These are phyloP conservation scores for Aix galericulata DNA, from an alignment of 2,113 vertebrate species.

Conservation along the genomic window DNA sequence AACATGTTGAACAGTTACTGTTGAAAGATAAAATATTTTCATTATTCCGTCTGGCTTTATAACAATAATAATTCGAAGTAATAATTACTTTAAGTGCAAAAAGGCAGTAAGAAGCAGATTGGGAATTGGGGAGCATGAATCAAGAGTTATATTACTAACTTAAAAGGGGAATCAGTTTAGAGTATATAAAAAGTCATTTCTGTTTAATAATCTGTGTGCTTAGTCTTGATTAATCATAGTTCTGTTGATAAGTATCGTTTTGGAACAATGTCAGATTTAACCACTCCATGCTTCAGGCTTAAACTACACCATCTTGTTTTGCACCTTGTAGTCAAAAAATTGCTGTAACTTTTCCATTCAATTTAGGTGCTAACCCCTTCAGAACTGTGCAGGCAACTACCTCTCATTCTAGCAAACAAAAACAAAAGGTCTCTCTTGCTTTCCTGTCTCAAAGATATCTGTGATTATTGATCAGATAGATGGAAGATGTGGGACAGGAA, in stretches of 20 bases:
- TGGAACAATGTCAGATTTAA: neutral
- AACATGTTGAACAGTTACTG: too few relatives aligned
- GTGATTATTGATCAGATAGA: neutral
- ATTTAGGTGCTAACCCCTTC: neutral
- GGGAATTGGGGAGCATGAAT: neutral
- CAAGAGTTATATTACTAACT: neutral
- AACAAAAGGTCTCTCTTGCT: neutral
- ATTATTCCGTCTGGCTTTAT: neutral
- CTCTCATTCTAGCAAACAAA: neutral
- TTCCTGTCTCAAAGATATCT: neutral
- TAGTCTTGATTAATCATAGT: too few relatives aligned
- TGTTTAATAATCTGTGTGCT: neutral
- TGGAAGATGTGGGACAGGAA: neutral
- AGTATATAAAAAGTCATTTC: neutral
- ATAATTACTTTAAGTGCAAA: neutral
- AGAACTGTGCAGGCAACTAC: neutral
- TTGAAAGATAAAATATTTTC: neutral
- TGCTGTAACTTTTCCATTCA: neutral
- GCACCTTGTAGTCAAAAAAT: neutral
- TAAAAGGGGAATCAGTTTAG: too few relatives aligned
- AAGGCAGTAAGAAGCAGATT: neutral
- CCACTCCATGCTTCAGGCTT: neutral
- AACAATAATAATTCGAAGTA: neutral
- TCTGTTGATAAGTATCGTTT: neutral
- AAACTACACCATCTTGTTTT: neutral